Evolutionary conservation across 2,113 vertebrate species (phyloP), one percentile per base, ranked within the genome.

Genomic region (Macquaria australasica): DNA sequence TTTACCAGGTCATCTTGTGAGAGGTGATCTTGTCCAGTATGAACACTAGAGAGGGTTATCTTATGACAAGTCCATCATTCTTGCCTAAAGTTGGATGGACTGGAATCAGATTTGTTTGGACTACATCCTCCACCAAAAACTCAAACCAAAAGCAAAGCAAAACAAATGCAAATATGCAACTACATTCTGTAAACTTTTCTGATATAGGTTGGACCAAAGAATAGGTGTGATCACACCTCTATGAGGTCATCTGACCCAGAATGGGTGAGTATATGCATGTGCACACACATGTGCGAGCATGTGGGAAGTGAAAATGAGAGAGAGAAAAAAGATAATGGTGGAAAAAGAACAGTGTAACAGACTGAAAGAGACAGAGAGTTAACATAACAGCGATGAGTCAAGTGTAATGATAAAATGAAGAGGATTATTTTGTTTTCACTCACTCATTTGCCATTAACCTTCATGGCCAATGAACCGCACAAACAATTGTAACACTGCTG

Each of bases 371-470:
- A 53, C 7, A 18, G 56, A 67, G 7, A 67, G n/a, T 63, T 72
- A 8, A 8, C 21, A 72, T 45, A 79, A 75, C 74, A 67, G 34
- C 1, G 10, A 68, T 78, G 55, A 77, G 48, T 69, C 53, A 80
- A 74, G 23, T 23, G 63, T 58, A 31, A 53, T 28, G 15, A 71
- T 18, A 59, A 67, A 51, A 69, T 67, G 20, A 75, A 60, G 53
- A 62, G 16, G 53, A 60, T 62, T 75, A 0, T 51, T 69, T 60
- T 41, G 12, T 58, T 64, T 78, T 83, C 23, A 55, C 59, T 23
- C 60, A 25, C n/a, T 78, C n/a, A 10, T 51, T n/a, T 67, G 51
- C 64, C 53, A 74, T 74, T 74, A 59, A 73, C 9, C 41, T 68
- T 6, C 37, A 70, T 67, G 0, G 37, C 3, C 21, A 12, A 64